Conservation (phyloP, 2,888 invertebrate genomes). For the Resseliella maxima region DNA sequence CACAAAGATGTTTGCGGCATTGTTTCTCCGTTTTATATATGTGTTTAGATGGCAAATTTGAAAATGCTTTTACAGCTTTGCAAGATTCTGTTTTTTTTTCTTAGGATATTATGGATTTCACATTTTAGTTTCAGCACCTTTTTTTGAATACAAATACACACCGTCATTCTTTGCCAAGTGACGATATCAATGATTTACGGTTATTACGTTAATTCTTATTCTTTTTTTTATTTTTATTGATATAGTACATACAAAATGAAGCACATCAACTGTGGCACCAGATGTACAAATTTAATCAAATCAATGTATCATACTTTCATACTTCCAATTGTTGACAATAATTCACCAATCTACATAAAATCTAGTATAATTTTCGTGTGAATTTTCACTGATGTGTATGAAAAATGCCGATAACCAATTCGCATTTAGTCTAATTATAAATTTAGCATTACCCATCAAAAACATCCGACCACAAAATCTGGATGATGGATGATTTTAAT, state of each 20-base stretch:
- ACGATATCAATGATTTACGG: constrained; percentile 35
- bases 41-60: constrained; percentile 20
- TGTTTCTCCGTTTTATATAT: background rate
- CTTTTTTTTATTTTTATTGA: background rate
- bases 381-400: background rate
- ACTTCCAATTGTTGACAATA: no score
- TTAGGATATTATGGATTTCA: background rate
- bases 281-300: constrained; percentile 27
- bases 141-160: background rate
- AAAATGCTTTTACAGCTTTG: constrained; percentile 8
- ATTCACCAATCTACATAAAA: no score
- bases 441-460: background rate
- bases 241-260: background rate
- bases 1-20: constrained; percentile 3
- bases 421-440: background rate
- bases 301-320: background rate
- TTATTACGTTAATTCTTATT: constrained; percentile 36
- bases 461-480: background rate
- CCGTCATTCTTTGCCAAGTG: background rate
- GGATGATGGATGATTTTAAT: constrained; percentile 38
- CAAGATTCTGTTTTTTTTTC: background rate
- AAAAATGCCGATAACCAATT: background rate
- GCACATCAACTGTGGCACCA: background rate
- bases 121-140: constrained; percentile 37
- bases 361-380: background rate